A percentile compares a stretch with the other conserved stretches of the same genome.
These are phyloP conservation scores for Betta splendens DNA, from an alignment of 2,797 vertebrate genomes.

Conservation along the genomic window DNA sequence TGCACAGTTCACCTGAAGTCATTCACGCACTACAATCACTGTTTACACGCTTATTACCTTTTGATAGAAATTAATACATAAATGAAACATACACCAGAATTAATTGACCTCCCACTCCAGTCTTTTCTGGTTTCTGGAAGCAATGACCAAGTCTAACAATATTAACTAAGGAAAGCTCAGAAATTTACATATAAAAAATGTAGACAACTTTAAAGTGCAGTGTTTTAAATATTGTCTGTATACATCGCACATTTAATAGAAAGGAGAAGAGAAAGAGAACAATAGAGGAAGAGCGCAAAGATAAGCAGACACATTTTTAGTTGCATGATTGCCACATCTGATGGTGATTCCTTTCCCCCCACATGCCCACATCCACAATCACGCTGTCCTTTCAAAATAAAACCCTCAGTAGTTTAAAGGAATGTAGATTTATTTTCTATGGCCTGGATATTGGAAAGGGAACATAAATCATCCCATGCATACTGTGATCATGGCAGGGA, in stretches of 20 bases:
- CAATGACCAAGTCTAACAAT: too few species aligned
- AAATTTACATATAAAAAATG: too few species aligned
- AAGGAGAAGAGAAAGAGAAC: neutral
- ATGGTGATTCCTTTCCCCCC: slow-evolving; percentile 38
- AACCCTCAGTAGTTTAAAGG: slow-evolving; percentile 68
- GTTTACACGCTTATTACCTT: too few species aligned
- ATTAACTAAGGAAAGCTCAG: too few species aligned
- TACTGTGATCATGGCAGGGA: slow-evolving; percentile 70
- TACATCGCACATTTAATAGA: slow-evolving; percentile 1
- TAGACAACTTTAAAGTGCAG: too few species aligned
- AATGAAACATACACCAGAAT: too few species aligned
- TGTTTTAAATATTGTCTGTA: neutral
- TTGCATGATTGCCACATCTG: slow-evolving; percentile 44
- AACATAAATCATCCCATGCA: slow-evolving; percentile 63
- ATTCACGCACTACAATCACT: too few species aligned
- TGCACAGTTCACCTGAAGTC: neutral
- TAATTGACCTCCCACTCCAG: too few species aligned
- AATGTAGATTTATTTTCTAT: slow-evolving; percentile 48
- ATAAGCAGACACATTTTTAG: slow-evolving; percentile 27
- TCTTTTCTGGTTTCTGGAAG: too few species aligned
- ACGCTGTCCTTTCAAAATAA: slow-evolving; percentile 60
- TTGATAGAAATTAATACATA: too few species aligned
- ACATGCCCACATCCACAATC: slow-evolving; percentile 39
- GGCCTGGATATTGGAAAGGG: slow-evolving; percentile 47
- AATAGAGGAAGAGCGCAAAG: slow-evolving; percentile 5